These are phyloP conservation scores for Caenorhabditis virilis DNA, from an alignment of 2,888 invertebrate species.

Conservation along the genomic window DNA sequence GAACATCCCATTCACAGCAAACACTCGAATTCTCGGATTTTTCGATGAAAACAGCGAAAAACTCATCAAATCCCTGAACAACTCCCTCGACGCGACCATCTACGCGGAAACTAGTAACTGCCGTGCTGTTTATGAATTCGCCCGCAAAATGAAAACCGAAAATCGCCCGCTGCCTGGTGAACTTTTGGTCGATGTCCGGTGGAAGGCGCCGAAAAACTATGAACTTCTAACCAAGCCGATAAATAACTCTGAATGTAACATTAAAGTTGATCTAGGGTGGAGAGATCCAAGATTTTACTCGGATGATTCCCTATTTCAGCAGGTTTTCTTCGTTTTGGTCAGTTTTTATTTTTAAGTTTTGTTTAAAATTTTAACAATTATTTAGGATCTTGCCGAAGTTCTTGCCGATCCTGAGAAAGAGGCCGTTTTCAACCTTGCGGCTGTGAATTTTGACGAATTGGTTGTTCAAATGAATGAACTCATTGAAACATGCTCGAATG, in stretches of 20 bases:
- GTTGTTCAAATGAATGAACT: conserved; percentile 20
- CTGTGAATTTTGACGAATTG: conserved; percentile 13
- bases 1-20: conserved; percentile 7
- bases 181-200: conserved; percentile 20
- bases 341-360: conserved; percentile 17
- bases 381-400: conserved; percentile 21
- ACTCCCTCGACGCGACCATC: conserved; percentile 7
- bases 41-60: conserved; percentile 12
- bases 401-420: conserved; percentile 24
- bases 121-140: conserved; percentile 17
- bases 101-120: conserved; percentile 11
- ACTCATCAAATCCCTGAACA: conserved; percentile 12
- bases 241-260: conserved; percentile 20
- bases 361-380: background rate
- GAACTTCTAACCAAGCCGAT: conserved; percentile 21
- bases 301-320: conserved; percentile 15
- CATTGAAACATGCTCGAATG: conserved; percentile 13
- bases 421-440: conserved; percentile 6
- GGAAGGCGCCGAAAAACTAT: conserved; percentile 13
- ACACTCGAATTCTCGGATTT: conserved; percentile 19
- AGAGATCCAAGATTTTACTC: conserved; percentile 22
- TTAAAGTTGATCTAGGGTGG: conserved; percentile 33
- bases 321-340: conserved; percentile 22
- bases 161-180: conserved; percentile 12
- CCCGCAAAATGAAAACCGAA: conserved; percentile 6